Percentiles rank a stretch among this genome's conserved stretches.
Conservation (phyloP, 2,888 invertebrate species). For the Agrotis exclamationis region DNA sequence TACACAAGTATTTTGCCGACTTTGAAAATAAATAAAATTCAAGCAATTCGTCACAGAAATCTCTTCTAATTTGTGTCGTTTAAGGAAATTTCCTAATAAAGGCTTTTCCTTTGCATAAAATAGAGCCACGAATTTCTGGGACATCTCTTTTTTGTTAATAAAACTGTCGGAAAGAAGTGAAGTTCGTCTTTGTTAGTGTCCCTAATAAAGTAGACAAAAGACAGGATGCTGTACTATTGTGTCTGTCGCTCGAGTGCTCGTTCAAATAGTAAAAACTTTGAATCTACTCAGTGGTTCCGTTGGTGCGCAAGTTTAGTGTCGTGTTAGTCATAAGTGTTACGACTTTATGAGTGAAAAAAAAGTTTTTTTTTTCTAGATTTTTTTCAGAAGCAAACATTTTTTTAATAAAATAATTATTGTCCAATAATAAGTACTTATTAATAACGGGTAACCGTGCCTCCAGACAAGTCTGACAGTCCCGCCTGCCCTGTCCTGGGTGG, state of each 20-base stretch:
- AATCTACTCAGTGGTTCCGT: constrained; percentile 8
- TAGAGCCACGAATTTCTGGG: constrained; percentile 26
- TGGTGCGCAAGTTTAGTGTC: neutral
- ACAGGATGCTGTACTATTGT: constrained; percentile 30
- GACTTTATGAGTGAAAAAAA: too few species aligned
- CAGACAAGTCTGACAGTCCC: too few species aligned
- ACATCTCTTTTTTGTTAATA: constrained; percentile 55
- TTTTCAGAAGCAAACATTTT: too few species aligned
- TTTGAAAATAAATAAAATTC: too few species aligned
- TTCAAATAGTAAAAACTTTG: constrained; percentile 28
- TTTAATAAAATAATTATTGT: too few species aligned
- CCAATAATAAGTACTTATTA: too few species aligned
- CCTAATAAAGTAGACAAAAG: constrained; percentile 57
- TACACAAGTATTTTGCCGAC: too few species aligned
- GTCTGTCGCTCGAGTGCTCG: constrained; percentile 6
- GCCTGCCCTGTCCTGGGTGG: too few species aligned
- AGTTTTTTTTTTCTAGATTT: too few species aligned
- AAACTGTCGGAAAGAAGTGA: constrained; percentile 49
- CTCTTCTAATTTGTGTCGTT: constrained; percentile 48
- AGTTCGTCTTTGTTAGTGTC: constrained; percentile 55
- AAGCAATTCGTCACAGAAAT: constrained; percentile 35
- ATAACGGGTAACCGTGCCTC: too few species aligned
- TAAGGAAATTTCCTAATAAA: constrained; percentile 44
- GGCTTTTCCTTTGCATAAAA: constrained; percentile 41
- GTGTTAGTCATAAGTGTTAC: constrained; percentile 8